Base-by-base conservation (phyloP, 2,113 vertebrate species). In the Oryzias melastigma region DNA sequence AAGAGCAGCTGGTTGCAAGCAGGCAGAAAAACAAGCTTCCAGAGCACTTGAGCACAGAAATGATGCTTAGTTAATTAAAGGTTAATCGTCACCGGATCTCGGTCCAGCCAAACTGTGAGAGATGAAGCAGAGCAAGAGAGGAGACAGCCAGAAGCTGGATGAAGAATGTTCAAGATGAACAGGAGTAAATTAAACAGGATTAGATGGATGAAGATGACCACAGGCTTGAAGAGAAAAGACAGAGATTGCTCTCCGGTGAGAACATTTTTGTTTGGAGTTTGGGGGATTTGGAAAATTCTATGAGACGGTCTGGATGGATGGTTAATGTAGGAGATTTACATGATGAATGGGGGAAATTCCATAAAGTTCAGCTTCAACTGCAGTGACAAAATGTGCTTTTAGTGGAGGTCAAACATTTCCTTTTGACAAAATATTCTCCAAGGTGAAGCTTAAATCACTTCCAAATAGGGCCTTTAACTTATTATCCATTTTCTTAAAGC, bases 31-130 rank as follows among this genome's bases (percentile, higher is more conserved):
- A 75, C 65, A 70, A 68, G 61, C 65, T 56, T 67, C 60, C 14
- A 1, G 72, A 73, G 71, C 54, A 69, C 53, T 52, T 19, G 45
- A 77, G 46, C 10, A 25, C 50, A 75, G 73, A 75, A 73, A 52
- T 58, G 62, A 69, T 48, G 62, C 68, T 76, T 66, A 55, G 73
- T 86, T 83, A 82, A 85, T 87, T 82, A 85, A 75, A 85, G 75
- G 68, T 71, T 83, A 85, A 86, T 84, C 55, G 57, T 62, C 57
- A 56, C 84, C 58, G 65, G 85, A 83, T 83, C 72, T 73, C 46
- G 47, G 57, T 57, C 55, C 18, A 35, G 51, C 75, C 74, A 62
- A 68, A 44, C 57, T 47, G 51, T 20, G 27, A 52, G 22, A 29
- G 25, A 17, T 58, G 51, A 56, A 56, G 59, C 45, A 60, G 65